These are phyloP conservation scores for Caenorhabditis auriculariae DNA, from an alignment of 2,888 invertebrate genomes.

Conservation along the genomic window DNA sequence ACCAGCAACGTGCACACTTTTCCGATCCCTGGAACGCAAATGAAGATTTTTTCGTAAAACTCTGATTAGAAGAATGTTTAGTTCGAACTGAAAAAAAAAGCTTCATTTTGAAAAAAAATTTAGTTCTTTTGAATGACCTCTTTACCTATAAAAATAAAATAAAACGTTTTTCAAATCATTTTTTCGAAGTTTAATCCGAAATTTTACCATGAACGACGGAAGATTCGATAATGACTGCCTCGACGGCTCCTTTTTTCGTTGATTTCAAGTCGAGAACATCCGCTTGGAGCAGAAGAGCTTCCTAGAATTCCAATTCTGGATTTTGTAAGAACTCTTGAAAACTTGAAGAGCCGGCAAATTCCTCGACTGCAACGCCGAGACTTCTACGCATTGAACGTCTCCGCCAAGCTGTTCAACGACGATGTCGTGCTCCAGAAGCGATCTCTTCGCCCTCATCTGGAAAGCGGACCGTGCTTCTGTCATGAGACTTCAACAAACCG, in stretches of 20 bases:
- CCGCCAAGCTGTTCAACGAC: conserved; percentile 86
- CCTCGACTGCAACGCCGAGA: conserved; percentile 80
- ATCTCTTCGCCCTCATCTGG: conserved; percentile 77
- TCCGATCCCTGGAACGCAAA: conserved; percentile 66
- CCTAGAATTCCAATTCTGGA: no score
- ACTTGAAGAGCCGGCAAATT: conserved; percentile 55
- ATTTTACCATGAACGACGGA: conserved; percentile 74
- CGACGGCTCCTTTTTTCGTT: conserved; percentile 81
- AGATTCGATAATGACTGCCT: conserved; percentile 88
- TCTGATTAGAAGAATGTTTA: conserved; percentile 3
- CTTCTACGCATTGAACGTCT: conserved; percentile 83
- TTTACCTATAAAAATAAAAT: neutral
- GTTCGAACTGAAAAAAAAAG: neutral
- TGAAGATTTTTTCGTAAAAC: neutral
- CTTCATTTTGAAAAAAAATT: conserved; percentile 1
- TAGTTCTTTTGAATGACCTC: neutral
- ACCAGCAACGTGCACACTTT: conserved; percentile 82
- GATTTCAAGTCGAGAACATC: conserved; percentile 84
- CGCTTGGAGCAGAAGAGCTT: conserved; percentile 67
- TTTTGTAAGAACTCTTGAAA: no score
- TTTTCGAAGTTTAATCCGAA: conserved; percentile 40
- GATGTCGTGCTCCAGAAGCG: conserved; percentile 78
- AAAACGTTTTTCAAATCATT: neutral
- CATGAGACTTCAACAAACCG: conserved; percentile 75
- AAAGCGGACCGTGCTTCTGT: neutral